These are phyloP conservation scores for Pedionomus torquatus DNA, from an alignment of 2,113 vertebrate species.

Conservation along the genomic window DNA sequence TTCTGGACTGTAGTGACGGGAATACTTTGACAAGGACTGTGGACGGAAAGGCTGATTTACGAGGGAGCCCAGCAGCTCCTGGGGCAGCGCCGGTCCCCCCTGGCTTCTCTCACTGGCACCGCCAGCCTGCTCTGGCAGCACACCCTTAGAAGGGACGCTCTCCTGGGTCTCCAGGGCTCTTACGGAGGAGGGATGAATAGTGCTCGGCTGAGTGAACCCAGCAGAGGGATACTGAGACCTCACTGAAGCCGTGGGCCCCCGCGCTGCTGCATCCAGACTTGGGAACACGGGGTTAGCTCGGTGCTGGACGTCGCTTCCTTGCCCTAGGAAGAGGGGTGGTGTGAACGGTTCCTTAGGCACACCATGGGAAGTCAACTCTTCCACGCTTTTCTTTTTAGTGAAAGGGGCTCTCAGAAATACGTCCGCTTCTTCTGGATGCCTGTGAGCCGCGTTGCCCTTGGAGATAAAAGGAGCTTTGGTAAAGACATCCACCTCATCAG, in stretches of 20 bases:
- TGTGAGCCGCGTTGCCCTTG: conserved; percentile 26
- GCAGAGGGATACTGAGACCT: conserved; percentile 29
- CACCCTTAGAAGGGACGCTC: neutral
- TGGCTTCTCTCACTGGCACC: conserved; percentile 45
- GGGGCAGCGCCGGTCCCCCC: conserved; percentile 54
- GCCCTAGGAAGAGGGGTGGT: neutral
- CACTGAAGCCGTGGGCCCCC: rapidly evolving
- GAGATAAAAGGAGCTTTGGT: conserved; percentile 89
- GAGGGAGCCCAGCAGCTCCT: conserved; percentile 74
- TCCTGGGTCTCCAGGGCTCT: conserved; percentile 58
- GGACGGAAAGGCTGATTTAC: conserved; percentile 84
- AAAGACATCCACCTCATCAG: conserved; percentile 85
- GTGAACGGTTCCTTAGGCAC: neutral
- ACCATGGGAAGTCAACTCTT: conserved; percentile 35
- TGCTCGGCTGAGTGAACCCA: conserved; percentile 27
- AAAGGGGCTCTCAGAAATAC: conserved; percentile 95
- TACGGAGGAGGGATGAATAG: neutral
- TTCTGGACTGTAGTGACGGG: conserved; percentile 90
- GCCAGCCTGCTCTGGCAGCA: conserved; percentile 14
- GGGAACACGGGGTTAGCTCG: neutral
- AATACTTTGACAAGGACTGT: conserved; percentile 91
- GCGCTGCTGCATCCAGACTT: conserved; percentile 7
- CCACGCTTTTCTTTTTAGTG: conserved; percentile 83
- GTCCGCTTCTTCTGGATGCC: conserved; percentile 77
- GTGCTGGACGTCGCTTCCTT: neutral